Evolutionary conservation across 30 jellyfish, hydroid and myxozoan species (phyloP).

Genomic region (Aurelia coerulea): DNA sequence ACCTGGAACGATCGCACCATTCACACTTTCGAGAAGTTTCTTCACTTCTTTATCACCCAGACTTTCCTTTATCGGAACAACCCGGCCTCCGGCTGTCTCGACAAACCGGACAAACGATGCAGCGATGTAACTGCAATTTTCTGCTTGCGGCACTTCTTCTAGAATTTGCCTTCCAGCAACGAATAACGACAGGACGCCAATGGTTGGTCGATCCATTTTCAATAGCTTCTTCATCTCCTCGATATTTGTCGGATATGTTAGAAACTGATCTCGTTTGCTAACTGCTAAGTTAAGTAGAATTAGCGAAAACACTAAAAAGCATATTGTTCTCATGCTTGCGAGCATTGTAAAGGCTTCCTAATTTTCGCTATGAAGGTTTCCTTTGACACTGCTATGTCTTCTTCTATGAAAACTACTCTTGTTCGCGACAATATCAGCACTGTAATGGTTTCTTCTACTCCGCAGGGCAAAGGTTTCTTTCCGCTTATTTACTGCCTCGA

Average conservation of each 20-base stretch:
- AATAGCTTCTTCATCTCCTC: slow-evolving; percentile 61
- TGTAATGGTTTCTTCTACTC: background rate
- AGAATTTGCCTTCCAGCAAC: slow-evolving; percentile 62
- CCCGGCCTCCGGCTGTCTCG: slow-evolving; percentile 92
- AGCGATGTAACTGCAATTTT: slow-evolving; percentile 78
- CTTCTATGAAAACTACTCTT: too few relatives aligned
- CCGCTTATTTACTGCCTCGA: background rate
- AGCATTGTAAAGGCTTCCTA: too few relatives aligned
- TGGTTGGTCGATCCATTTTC: slow-evolving; percentile 78
- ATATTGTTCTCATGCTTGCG: too few relatives aligned
- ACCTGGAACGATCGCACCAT: slow-evolving; percentile 89
- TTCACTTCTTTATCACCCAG: slow-evolving; percentile 58
- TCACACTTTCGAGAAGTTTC: slow-evolving; percentile 54
- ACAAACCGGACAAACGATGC: slow-evolving; percentile 83
- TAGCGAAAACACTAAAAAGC: background rate
- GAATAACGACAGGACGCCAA: slow-evolving; percentile 74
- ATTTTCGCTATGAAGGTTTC: too few relatives aligned
- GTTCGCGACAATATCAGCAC: background rate
- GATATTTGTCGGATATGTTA: slow-evolving; percentile 84
- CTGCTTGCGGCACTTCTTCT: slow-evolving; percentile 57
- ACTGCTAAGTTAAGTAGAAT: background rate
- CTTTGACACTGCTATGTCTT: too few relatives aligned
- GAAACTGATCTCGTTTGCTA: slow-evolving; percentile 27
- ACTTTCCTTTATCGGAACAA: slow-evolving; percentile 75
- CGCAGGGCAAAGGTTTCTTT: background rate